Evolutionary conservation across 1,140 invertebrate species (phyloP).

Genomic region (Aradophagus sp.): DNA sequence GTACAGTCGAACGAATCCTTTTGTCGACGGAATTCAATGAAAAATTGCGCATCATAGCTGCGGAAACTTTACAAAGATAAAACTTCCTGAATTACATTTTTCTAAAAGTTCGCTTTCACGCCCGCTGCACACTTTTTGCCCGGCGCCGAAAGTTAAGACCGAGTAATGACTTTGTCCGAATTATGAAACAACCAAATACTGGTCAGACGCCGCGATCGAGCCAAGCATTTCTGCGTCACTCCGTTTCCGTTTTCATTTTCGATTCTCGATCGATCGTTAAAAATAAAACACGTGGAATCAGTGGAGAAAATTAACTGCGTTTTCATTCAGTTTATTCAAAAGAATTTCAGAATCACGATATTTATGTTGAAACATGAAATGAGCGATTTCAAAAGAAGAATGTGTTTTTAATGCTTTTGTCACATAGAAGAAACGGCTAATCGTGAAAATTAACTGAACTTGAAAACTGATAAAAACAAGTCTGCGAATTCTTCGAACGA

Average conservation of each 20-base stretch:
- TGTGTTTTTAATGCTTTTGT: too few species aligned
- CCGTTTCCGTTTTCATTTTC: slow-evolving; percentile 1
- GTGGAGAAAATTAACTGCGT: too few species aligned
- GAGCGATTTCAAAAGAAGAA: too few species aligned
- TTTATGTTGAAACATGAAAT: too few species aligned
- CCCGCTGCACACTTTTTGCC: slow-evolving; percentile 18
- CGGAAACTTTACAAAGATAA: slow-evolving; percentile 33
- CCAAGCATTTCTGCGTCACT: not conserved
- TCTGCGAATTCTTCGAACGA: too few species aligned
- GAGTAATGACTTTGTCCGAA: slow-evolving; percentile 25
- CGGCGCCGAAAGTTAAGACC: slow-evolving; percentile 14
- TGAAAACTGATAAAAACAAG: too few species aligned
- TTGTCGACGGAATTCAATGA: slow-evolving; percentile 25
- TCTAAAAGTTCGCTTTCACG: slow-evolving; percentile 35
- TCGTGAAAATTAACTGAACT: too few species aligned
- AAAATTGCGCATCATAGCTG: slow-evolving; percentile 25
- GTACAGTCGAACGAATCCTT: slow-evolving; percentile 29
- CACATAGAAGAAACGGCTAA: too few species aligned
- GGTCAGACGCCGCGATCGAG: not conserved
- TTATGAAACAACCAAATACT: slow-evolving; percentile 22
- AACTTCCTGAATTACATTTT: slow-evolving; percentile 44
- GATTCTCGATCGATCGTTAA: not conserved
- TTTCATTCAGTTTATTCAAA: too few species aligned
- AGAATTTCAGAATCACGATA: too few species aligned
- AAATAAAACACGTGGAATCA: too few species aligned